Evolutionary conservation across 2,113 vertebrate genomes (phyloP).

Genomic region (Pseudonaja textilis): DNA sequence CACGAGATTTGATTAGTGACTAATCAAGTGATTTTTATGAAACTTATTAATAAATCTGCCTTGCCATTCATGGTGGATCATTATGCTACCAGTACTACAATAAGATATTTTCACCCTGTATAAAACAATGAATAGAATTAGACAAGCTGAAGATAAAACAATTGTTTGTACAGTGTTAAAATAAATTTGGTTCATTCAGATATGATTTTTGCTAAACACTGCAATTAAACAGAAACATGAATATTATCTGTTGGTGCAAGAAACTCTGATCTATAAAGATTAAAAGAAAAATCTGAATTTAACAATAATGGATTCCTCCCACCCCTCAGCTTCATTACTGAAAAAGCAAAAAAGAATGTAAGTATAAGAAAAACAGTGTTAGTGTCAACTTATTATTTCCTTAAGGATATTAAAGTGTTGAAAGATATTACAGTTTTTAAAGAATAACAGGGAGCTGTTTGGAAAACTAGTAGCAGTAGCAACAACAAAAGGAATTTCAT

Average conservation of each 20-base stretch:
- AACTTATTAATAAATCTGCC: not conserved
- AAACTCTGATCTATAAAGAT: not conserved
- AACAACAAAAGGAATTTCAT: not conserved
- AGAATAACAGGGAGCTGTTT: not conserved
- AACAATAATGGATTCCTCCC: conserved; percentile 9
- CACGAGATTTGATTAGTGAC: not conserved
- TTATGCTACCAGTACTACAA: not conserved
- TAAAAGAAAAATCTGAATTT: conserved; percentile 22
- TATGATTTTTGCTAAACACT: not conserved
- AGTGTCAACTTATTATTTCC: conserved; percentile 6
- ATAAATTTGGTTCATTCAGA: not conserved
- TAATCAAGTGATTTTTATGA: not conserved
- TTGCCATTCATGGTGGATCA: not conserved
- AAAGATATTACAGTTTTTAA: not conserved
- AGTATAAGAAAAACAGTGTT: not conserved
- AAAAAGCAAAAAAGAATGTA: conserved; percentile 8
- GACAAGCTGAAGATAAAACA: not conserved
- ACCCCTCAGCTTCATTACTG: conserved; percentile 3
- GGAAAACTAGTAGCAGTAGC: not conserved
- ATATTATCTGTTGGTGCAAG: rapidly evolving
- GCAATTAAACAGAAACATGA: not conserved
- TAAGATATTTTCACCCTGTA: not conserved
- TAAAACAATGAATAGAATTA: not conserved
- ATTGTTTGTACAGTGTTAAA: not conserved
- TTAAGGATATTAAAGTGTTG: not conserved